Conservation (phyloP, 2,797 vertebrate species). For the Takifugu rubripes region DNA sequence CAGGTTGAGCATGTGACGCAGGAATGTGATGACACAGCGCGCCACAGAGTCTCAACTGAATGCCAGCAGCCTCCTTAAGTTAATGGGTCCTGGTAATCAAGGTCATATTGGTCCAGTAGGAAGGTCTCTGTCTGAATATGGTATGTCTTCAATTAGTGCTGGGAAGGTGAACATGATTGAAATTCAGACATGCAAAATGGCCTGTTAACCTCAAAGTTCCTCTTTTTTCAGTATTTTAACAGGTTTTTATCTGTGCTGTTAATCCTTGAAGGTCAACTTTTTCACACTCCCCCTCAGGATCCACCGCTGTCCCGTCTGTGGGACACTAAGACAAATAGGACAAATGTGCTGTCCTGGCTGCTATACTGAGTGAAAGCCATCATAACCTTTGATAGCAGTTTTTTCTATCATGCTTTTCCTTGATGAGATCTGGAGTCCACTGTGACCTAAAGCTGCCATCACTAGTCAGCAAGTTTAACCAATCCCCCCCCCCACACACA, state of each 20-base stretch:
- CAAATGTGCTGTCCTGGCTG: constrained; percentile 36
- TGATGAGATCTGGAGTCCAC: constrained; percentile 18
- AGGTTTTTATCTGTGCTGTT: constrained; percentile 71
- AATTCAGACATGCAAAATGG: constrained; percentile 11
- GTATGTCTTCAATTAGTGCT: constrained; percentile 51
- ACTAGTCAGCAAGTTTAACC: background rate
- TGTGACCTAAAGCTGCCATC: constrained; percentile 4
- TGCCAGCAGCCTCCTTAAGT: constrained; percentile 4
- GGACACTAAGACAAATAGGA: constrained; percentile 73
- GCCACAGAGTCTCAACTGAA: background rate
- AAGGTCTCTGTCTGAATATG: constrained; percentile 29
- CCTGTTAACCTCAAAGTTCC: background rate
- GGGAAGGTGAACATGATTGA: constrained; percentile 38
- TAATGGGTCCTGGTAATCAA: constrained; percentile 27
- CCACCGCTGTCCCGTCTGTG: constrained; percentile 55
- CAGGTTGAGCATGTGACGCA: constrained; percentile 21
- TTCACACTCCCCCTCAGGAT: constrained; percentile 67
- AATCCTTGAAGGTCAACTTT: constrained; percentile 79
- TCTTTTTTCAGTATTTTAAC: constrained; percentile 55
- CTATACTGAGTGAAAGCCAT: constrained; percentile 35
- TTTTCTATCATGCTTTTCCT: constrained; percentile 4
- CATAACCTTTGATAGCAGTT: background rate
- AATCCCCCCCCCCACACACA: background rate
- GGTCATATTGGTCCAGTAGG: constrained; percentile 36
- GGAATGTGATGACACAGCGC: constrained; percentile 35